These are phyloP conservation scores for Galeruca laticollis DNA, from an alignment of 2,888 invertebrate species.

Conservation along the genomic window DNA sequence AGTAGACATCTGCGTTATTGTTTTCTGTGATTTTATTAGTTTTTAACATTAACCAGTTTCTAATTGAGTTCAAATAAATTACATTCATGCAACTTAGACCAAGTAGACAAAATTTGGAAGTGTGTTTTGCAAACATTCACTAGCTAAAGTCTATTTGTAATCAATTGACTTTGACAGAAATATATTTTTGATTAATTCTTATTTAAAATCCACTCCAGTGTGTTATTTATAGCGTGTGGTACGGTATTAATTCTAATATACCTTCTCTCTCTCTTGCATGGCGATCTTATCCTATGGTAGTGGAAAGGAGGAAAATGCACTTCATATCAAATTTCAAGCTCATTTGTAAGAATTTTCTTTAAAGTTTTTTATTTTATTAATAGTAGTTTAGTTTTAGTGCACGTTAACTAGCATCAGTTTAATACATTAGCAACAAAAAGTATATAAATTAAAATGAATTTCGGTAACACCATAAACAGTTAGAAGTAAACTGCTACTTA, in stretches of 20 bases:
- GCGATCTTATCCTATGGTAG: slow-evolving; percentile 69
- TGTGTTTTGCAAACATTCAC: too few species aligned
- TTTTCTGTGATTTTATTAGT: neutral
- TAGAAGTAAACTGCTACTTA: neutral
- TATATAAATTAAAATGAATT: slow-evolving; percentile 16
- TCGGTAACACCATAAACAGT: neutral
- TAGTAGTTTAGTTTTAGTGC: slow-evolving; percentile 39
- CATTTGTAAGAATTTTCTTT: slow-evolving; percentile 71
- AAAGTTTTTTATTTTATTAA: slow-evolving; percentile 41
- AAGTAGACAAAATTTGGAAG: neutral
- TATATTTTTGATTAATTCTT: neutral
- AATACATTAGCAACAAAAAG: slow-evolving; percentile 8
- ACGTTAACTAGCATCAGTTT: slow-evolving; percentile 41
- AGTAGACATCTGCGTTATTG: too few species aligned
- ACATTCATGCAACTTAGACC: neutral
- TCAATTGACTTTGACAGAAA: neutral
- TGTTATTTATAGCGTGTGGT: slow-evolving; percentile 50
- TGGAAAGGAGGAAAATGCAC: slow-evolving; percentile 77
- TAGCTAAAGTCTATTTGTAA: neutral
- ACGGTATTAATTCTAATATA: slow-evolving; percentile 62
- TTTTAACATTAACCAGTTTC: neutral
- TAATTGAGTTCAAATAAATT: neutral
- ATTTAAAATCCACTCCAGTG: slow-evolving; percentile 32
- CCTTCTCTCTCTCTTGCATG: slow-evolving; percentile 72
- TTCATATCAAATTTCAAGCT: slow-evolving; percentile 76